phyloP scores from a whole-genome alignment of 2,888 invertebrate species.

The Germaria angustata region DNA sequence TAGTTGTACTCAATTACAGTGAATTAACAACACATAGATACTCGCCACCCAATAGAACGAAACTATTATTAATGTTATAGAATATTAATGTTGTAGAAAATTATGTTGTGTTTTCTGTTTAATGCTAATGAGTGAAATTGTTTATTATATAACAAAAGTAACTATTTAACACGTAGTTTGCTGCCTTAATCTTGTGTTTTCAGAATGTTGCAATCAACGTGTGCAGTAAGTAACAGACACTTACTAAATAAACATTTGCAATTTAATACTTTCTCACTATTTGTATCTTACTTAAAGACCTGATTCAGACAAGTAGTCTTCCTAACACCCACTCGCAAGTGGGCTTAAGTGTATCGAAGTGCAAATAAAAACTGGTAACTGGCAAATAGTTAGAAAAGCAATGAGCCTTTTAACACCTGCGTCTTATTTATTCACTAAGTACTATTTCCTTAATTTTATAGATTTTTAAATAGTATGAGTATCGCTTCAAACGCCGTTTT shows the following conservation, averaged over 20 bases:
- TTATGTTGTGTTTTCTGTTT: background rate
- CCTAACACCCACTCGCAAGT: slow-evolving; percentile 18
- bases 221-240: background rate
- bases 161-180: slow-evolving; percentile 20
- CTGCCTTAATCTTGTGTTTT: slow-evolving; percentile 31
- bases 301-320: slow-evolving; percentile 32
- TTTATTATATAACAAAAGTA: background rate
- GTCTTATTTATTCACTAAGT: background rate
- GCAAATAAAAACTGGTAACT: slow-evolving; percentile 6
- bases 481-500: background rate
- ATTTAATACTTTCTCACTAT: background rate
- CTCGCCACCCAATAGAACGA: background rate
- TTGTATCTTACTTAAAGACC: slow-evolving; percentile 13
- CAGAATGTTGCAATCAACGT: background rate
- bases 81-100: background rate
- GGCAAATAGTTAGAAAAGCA: slow-evolving; percentile 3
- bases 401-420: slow-evolving; percentile 45
- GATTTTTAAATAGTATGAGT: background rate
- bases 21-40: background rate
- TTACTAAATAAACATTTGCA: background rate
- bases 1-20: background rate
- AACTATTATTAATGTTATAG: too few relatives aligned
- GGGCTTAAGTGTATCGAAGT: background rate
- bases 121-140: background rate
- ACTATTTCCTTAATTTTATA: background rate